A percentile compares a stretch with the other conserved stretches of the same genome.
Evolutionary conservation across 2,113 vertebrate genomes (phyloP).

Genomic region (zebrafish (Danio rerio)): GRCz12tu NC_133181.1:27942001-27942500

Average conservation of each 20-base stretch:
- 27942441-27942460: conserved; percentile 89
- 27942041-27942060: conserved; percentile 62
- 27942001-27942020: conserved; percentile 43
- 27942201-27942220: conserved; percentile 68
- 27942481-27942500: conserved; percentile 96
- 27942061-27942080: conserved; percentile 58
- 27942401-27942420: conserved; percentile 87
- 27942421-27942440: conserved; percentile 99
- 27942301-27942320: conserved; percentile 87
- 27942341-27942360: conserved; percentile 94
- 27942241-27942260: conserved; percentile 61
- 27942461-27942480: conserved; percentile 95
- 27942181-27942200: conserved; percentile 77
- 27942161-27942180: conserved; percentile 68
- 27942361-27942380: conserved; percentile 97
- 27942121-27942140: conserved; percentile 67
- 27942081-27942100: conserved; percentile 75
- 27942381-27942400: conserved; percentile 89
- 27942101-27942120: conserved; percentile 63
- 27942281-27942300: conserved; percentile 68
- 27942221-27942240: conserved; percentile 69
- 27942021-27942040: conserved; percentile 67
- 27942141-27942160: conserved; percentile 72
- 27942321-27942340: conserved; percentile 80
- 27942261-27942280: conserved; percentile 72